phyloP scores from a whole-genome alignment of 1,140 invertebrate species.

The Sitobion miscanthi region DNA sequence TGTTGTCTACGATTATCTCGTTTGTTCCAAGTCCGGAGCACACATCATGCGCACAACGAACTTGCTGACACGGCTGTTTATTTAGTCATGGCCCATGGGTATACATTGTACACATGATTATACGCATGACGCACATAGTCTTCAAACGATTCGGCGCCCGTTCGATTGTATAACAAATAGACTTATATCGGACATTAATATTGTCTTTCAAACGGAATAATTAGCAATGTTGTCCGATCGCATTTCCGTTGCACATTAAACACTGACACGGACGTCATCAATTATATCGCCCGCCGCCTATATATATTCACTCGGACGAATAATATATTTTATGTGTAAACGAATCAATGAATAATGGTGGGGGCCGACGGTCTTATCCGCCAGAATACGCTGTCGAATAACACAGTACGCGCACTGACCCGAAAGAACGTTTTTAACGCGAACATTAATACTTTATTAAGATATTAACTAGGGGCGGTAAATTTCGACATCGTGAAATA shows the following conservation, averaged over 20 bases:
- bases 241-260: background rate
- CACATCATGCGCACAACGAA: too few species aligned
- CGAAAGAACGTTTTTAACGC: background rate
- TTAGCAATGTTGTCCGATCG: background rate
- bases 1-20: too few species aligned
- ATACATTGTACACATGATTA: too few species aligned
- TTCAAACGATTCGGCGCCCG: too few species aligned
- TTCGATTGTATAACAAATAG: background rate
- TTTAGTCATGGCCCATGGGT: too few species aligned
- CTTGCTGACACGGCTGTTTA: too few species aligned
- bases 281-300: background rate
- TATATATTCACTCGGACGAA: background rate
- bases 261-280: background rate
- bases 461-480: background rate
- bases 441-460: background rate
- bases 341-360: constrained; percentile 4
- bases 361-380: background rate
- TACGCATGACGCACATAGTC: too few species aligned
- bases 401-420: background rate
- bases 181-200: background rate
- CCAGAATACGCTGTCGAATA: background rate
- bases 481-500: background rate
- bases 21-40: too few species aligned
- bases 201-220: background rate
- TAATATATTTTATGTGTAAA: background rate